Conservation (phyloP, 2,797 vertebrate species). For the Tragopan temminckii region DNA sequence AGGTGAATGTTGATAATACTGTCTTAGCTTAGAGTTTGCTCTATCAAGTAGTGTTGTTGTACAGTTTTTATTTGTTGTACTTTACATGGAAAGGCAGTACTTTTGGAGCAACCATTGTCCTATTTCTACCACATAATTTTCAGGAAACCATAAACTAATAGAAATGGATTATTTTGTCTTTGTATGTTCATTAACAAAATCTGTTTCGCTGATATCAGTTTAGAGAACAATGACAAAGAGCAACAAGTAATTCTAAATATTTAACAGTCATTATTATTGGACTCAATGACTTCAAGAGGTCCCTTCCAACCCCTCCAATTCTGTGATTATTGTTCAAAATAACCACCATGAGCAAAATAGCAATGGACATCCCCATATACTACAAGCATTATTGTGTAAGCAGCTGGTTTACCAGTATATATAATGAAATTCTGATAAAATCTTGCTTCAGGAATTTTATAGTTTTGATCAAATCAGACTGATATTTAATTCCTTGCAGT, state of each 20-base stretch:
- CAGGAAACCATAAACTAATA: background rate
- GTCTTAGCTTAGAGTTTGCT: too few species aligned
- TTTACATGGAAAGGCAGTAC: too few species aligned
- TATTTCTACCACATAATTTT: background rate
- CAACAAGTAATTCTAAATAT: background rate
- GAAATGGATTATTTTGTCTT: background rate
- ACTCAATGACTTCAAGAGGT: too few species aligned
- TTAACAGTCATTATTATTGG: background rate
- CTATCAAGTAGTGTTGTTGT: too few species aligned
- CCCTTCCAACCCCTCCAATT: too few species aligned
- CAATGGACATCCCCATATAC: background rate
- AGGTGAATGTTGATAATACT: too few species aligned
- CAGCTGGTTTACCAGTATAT: background rate
- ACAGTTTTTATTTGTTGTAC: too few species aligned
- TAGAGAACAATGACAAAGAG: background rate
- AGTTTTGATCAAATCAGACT: conserved; percentile 35
- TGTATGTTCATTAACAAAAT: background rate
- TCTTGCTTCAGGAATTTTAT: background rate
- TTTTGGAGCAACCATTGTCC: background rate
- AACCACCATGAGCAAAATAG: background rate
- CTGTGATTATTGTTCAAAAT: background rate
- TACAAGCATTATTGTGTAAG: background rate
- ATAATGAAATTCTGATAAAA: conserved; percentile 18
- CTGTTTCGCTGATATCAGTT: background rate
- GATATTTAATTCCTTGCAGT: conserved; percentile 31